Percentiles rank a stretch among this genome's conserved stretches.
Evolutionary conservation across 2,113 vertebrate genomes (phyloP).

Genomic region (Rhea americana): DNA sequence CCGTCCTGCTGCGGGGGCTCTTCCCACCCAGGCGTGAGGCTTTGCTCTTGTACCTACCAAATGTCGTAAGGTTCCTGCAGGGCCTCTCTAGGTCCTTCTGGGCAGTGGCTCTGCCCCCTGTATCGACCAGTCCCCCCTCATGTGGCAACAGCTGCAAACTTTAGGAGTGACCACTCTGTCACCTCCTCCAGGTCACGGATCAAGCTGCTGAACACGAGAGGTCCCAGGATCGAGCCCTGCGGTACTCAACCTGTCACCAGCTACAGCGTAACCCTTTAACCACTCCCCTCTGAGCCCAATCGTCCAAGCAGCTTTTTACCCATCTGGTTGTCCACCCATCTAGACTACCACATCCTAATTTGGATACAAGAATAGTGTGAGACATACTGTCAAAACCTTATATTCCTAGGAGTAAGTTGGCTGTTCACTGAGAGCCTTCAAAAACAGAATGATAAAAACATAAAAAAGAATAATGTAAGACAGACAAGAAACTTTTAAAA

Average conservation of each 20-base stretch:
- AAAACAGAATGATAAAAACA: neutral
- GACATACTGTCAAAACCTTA: neutral
- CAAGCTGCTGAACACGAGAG: too few relatives aligned
- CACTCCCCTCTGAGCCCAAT: neutral
- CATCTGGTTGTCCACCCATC: neutral
- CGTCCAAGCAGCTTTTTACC: neutral
- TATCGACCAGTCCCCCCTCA: accelerated
- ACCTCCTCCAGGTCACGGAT: neutral
- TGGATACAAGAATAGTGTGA: accelerated
- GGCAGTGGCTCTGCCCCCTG: neutral
- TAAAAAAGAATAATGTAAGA: neutral
- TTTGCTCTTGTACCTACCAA: neutral
- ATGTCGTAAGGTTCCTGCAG: neutral
- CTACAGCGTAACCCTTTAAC: neutral
- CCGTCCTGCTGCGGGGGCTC: accelerated
- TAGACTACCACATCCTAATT: neutral
- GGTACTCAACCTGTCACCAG: neutral
- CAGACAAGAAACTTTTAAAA: neutral
- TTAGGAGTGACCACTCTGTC: neutral
- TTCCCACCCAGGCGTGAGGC: neutral
- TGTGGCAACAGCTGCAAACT: accelerated
- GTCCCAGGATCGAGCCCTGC: too few relatives aligned
- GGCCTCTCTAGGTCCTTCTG: neutral
- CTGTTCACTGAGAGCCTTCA: neutral
- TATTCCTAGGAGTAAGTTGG: neutral